Conservation (phyloP, 2,113 vertebrate genomes). For the Muntiacus reevesi region DNA sequence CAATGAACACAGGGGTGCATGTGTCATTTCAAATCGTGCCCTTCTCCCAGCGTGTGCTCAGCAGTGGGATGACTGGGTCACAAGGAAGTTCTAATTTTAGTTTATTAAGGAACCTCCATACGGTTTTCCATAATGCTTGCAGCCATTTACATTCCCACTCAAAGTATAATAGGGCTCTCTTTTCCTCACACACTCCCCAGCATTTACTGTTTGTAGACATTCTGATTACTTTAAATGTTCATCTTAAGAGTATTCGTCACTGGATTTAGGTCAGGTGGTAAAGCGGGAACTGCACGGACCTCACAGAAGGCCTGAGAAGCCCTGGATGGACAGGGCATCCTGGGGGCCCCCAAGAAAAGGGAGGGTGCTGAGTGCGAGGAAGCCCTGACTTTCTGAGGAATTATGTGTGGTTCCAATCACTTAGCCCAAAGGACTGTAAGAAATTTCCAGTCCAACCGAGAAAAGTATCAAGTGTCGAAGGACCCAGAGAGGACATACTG, state of each 20-base stretch:
- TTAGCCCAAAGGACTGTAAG: not conserved
- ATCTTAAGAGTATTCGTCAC: not conserved
- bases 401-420: not conserved
- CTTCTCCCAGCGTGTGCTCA: not conserved
- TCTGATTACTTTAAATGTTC: not conserved
- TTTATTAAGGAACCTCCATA: not conserved
- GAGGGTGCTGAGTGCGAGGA: rapidly evolving
- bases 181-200: not conserved
- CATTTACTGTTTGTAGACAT: not conserved
- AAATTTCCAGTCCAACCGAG: not conserved
- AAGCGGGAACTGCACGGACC: not conserved
- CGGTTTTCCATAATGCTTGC: not conserved
- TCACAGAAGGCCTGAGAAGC: not conserved
- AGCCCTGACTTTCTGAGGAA: not conserved
- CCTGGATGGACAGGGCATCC: not conserved
- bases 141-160: not conserved
- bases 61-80: not conserved
- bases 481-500: not conserved
- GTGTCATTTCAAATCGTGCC: rapidly evolving
- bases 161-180: not conserved
- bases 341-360: not conserved
- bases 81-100: not conserved
- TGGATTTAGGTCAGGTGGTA: not conserved
- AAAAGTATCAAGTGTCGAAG: not conserved
- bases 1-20: rapidly evolving